Evolutionary conservation across 2,113 vertebrate species (phyloP).

Genomic region (Microcebus griseorufus): DNA sequence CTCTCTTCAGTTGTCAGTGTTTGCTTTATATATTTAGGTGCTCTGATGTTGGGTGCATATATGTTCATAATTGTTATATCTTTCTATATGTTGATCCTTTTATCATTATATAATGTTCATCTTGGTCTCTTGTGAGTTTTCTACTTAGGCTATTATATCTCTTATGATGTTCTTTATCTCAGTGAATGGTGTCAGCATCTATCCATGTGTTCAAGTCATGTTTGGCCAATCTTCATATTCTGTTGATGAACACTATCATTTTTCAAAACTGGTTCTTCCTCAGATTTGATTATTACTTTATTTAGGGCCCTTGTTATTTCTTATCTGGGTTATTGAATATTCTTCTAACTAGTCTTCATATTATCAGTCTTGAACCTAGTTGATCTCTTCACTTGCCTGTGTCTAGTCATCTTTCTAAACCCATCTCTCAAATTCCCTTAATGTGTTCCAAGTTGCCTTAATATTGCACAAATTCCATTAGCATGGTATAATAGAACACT

Average conservation of each 20-base stretch:
- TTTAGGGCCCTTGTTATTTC: background rate
- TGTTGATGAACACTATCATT: background rate
- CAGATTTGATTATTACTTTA: background rate
- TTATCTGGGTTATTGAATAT: constrained; percentile 31
- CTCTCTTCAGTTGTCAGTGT: background rate
- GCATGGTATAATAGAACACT: background rate
- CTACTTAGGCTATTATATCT: background rate
- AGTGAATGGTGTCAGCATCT: background rate
- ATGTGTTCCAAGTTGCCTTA: background rate
- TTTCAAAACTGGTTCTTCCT: constrained; percentile 6
- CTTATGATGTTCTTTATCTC: background rate
- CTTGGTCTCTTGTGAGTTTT: background rate
- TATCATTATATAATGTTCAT: background rate
- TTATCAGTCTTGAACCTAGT: background rate
- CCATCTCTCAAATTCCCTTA: background rate
- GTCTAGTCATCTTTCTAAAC: constrained; percentile 20
- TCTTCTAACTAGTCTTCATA: constrained; percentile 24
- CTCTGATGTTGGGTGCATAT: background rate
- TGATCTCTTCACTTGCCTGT: background rate
- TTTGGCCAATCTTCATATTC: background rate
- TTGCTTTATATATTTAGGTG: background rate
- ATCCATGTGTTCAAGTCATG: background rate
- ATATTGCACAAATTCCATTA: background rate
- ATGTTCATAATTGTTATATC: background rate
- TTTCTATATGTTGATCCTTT: background rate